Conservation (phyloP, 2,797 vertebrate genomes). For the Anolis apletophallus region DNA sequence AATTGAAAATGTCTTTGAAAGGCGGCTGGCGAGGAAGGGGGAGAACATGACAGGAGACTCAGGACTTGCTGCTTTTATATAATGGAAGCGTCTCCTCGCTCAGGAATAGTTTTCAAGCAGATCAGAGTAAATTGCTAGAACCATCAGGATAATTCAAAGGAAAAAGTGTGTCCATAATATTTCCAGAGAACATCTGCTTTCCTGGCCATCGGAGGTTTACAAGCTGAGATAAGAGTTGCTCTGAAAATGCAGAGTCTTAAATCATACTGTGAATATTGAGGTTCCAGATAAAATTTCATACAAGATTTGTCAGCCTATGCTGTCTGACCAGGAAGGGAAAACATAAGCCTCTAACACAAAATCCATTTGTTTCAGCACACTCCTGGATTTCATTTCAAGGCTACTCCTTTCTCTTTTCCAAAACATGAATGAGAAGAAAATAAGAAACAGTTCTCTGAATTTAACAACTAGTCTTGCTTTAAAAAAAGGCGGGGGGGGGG, state of each 20-base stretch:
- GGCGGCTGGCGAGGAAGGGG: accelerated
- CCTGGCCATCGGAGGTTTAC: neutral
- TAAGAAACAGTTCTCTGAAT: neutral
- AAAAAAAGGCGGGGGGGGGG: no score
- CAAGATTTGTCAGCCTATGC: neutral
- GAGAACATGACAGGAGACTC: neutral
- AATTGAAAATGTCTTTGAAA: neutral
- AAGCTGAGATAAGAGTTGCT: neutral
- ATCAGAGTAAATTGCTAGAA: neutral
- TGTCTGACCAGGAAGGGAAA: neutral
- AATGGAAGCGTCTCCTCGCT: neutral
- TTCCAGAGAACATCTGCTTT: no score
- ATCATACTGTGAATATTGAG: neutral
- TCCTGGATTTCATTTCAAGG: neutral
- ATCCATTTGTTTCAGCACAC: neutral
- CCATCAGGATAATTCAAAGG: neutral
- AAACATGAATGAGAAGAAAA: neutral
- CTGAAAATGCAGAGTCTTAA: no score
- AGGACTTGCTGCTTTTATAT: neutral
- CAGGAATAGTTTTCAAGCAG: neutral
- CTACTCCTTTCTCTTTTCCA: neutral
- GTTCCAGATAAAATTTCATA: neutral
- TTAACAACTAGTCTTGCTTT: neutral
- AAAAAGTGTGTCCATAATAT: neutral
- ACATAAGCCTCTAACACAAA: neutral